Percentiles rank a stretch among this genome's conserved stretches.
Conservation (phyloP, 2,113 vertebrate species). For the Seriola dumerili region DNA sequence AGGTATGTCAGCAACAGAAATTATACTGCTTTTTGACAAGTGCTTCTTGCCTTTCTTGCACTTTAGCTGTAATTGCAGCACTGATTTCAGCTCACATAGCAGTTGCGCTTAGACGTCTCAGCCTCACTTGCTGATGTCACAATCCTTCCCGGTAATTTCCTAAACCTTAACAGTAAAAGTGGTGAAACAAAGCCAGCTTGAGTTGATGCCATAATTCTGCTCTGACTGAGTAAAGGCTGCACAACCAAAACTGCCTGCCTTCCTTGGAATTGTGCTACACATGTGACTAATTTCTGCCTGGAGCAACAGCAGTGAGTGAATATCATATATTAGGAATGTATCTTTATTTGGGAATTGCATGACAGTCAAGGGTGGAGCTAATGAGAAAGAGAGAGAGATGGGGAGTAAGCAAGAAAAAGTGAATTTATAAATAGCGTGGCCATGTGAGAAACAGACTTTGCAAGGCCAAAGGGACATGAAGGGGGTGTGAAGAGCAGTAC, state of each 20-base stretch:
- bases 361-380: constrained; percentile 22
- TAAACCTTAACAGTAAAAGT: constrained; percentile 9
- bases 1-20: constrained; percentile 1
- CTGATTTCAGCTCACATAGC: neutral
- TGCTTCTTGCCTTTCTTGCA: neutral
- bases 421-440: constrained; percentile 65
- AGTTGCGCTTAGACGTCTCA: neutral
- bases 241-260: constrained; percentile 9
- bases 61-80: neutral
- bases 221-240: neutral
- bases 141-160: neutral
- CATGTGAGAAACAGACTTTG: constrained; percentile 76
- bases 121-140: neutral
- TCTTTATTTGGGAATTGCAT: constrained; percentile 32
- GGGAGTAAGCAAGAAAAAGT: constrained; percentile 32
- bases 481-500: constrained; percentile 72
- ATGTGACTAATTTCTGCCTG: constrained; percentile 2
- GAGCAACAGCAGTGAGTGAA: constrained; percentile 19
- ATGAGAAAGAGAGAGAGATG: constrained; percentile 12
- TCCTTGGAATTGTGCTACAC: neutral
- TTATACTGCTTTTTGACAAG: neutral
- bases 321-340: constrained; percentile 31
- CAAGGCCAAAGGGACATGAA: constrained; percentile 75
- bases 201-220: neutral
- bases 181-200: constrained; percentile 9